Percentiles rank a stretch among this genome's conserved stretches.
These are phyloP conservation scores for Drosophila suzukii DNA, from an alignment of 1,140 invertebrate genomes.

Conservation along the genomic window DNA sequence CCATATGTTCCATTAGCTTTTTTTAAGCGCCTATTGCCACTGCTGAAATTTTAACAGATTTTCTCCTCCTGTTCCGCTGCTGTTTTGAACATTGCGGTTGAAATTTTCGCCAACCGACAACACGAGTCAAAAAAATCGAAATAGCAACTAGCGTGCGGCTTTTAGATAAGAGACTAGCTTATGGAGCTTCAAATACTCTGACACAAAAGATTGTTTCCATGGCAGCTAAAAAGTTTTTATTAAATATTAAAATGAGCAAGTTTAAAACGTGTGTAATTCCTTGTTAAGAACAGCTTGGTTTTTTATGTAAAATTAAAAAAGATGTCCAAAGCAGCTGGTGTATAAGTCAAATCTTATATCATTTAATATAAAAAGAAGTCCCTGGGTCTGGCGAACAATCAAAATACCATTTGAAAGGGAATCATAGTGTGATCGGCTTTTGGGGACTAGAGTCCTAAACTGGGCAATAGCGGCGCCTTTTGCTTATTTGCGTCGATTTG, in stretches of 20 bases:
- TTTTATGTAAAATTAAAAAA: no score
- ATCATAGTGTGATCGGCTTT: slow-evolving; percentile 16
- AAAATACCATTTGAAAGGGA: background rate
- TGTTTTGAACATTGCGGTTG: slow-evolving; percentile 64
- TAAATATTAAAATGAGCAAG: no score
- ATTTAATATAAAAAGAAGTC: background rate
- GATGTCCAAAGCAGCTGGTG: no score
- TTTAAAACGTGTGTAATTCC: no score
- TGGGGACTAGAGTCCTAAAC: slow-evolving; percentile 20
- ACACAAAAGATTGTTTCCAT: background rate
- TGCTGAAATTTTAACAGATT: slow-evolving; percentile 79
- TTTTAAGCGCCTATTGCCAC: slow-evolving; percentile 76
- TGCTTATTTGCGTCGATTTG: slow-evolving; percentile 57
- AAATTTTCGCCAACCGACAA: slow-evolving; percentile 42
- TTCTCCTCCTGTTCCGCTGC: slow-evolving; percentile 59
- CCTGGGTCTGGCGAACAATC: background rate
- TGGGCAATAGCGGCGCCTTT: slow-evolving; percentile 44
- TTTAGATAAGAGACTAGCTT: background rate
- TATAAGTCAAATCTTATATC: no score
- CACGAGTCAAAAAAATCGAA: slow-evolving; percentile 15
- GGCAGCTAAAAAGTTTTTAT: no score
- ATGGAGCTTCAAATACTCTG: background rate
- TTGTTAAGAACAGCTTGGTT: no score
- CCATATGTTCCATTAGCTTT: slow-evolving; percentile 78
- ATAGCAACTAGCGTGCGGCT: background rate